Evolutionary conservation across 2,888 invertebrate species (phyloP).

Genomic region (Hydriomena furcata): DNA sequence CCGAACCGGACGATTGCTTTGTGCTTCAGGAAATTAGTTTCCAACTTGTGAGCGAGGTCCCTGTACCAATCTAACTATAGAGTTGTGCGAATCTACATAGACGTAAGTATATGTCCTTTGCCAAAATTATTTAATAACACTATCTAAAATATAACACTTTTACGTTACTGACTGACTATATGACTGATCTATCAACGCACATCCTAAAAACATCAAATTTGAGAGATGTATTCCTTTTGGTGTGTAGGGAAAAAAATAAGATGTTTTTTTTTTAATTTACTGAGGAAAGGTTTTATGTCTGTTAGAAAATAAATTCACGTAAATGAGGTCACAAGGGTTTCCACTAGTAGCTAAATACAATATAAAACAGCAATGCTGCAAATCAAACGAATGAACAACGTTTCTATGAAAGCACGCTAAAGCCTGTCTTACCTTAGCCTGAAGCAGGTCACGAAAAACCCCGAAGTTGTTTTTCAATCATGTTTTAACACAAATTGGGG

Average conservation of each 20-base stretch:
- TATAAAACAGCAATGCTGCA: conserved; percentile 3
- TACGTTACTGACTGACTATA: too few species aligned
- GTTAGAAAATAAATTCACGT: too few species aligned
- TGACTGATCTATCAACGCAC: too few species aligned
- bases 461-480: conserved; percentile 31
- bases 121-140: not conserved
- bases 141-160: not conserved
- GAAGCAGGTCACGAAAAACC: conserved; percentile 23
- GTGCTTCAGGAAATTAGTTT: conserved; percentile 78
- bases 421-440: conserved; percentile 18
- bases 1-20: conserved; percentile 67
- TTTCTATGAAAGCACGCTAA: conserved; percentile 22
- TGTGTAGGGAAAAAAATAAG: too few species aligned
- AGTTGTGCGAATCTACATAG: not conserved
- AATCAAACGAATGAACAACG: conserved; percentile 14
- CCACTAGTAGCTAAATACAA: too few species aligned
- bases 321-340: too few species aligned
- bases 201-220: too few species aligned
- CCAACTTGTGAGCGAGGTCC: conserved; percentile 58
- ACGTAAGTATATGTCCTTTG: not conserved
- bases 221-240: too few species aligned
- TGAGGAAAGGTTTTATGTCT: too few species aligned
- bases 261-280: too few species aligned
- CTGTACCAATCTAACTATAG: conserved; percentile 29
- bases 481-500: conserved; percentile 30